These are phyloP conservation scores for Desmodus rotundus DNA, from an alignment of 2,113 vertebrate genomes.

Conservation along the genomic window DNA sequence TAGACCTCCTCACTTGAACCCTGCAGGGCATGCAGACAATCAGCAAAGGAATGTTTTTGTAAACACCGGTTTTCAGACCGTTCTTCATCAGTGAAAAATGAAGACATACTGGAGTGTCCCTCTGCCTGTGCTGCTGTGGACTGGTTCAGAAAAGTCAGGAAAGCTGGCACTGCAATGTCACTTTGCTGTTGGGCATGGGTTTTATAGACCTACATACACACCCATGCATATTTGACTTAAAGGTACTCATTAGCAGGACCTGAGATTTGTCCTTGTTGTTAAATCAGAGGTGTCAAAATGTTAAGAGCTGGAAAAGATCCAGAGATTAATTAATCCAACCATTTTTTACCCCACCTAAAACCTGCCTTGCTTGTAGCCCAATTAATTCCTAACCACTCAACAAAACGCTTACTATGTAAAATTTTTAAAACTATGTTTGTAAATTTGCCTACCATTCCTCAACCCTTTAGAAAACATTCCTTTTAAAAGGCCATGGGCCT, in stretches of 20 bases:
- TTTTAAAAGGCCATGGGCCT: not conserved
- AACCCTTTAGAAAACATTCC: not conserved
- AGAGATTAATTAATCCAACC: not conserved
- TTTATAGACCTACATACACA: not conserved
- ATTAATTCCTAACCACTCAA: not conserved
- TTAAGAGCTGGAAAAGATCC: not conserved
- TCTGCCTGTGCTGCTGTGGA: not conserved
- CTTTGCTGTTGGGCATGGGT: not conserved
- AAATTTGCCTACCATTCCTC: not conserved
- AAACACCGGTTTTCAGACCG: conserved; percentile 61
- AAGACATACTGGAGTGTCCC: not conserved
- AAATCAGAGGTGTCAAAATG: not conserved
- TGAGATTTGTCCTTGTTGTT: not conserved
- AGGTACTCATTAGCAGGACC: not conserved
- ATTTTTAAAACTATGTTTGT: conserved; percentile 11
- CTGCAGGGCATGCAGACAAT: conserved; percentile 60
- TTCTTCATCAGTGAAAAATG: conserved; percentile 63
- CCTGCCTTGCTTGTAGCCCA: not conserved
- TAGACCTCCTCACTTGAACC: conserved; percentile 25
- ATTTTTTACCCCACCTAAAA: not conserved
- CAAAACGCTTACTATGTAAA: not conserved
- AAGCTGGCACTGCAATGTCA: not conserved
- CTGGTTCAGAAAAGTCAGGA: not conserved
- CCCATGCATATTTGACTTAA: not conserved
- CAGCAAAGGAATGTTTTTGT: conserved; percentile 65